Conservation (phyloP, 2,797 vertebrate genomes). For the Otus scops region DNA sequence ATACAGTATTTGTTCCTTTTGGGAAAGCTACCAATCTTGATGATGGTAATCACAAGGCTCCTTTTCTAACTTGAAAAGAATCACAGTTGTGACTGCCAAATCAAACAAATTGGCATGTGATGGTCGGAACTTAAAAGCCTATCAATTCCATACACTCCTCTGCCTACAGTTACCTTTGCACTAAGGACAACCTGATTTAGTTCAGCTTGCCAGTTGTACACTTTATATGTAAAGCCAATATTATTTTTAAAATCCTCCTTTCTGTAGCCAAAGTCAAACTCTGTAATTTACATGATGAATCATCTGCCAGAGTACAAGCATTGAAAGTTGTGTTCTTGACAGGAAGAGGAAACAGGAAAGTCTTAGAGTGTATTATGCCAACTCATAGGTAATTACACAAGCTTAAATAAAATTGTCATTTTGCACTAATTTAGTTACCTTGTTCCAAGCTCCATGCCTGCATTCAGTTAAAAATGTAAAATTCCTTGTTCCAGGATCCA, state of each 20-base stretch:
- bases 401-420: not conserved
- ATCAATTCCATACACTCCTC: not conserved
- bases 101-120: conserved; percentile 1
- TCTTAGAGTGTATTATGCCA: not conserved
- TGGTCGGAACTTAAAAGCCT: not conserved
- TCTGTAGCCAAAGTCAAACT: not conserved
- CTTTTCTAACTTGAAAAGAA: conserved; percentile 41
- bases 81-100: conserved; percentile 15
- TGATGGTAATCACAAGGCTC: conserved; percentile 36
- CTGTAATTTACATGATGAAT: not conserved
- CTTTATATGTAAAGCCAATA: not conserved
- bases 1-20: not conserved
- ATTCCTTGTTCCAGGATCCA: not conserved
- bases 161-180: not conserved
- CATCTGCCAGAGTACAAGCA: not conserved
- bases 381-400: not conserved
- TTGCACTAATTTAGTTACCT: not conserved
- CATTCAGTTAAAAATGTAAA: not conserved
- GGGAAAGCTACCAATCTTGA: not conserved
- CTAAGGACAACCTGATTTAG: not conserved
- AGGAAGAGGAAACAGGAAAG: not conserved
- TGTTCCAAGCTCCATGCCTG: not conserved
- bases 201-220: not conserved
- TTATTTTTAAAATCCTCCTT: not conserved
- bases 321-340: not conserved